phyloP scores from a whole-genome alignment of 2,888 invertebrate genomes.

The Epiblema foenella region DNA sequence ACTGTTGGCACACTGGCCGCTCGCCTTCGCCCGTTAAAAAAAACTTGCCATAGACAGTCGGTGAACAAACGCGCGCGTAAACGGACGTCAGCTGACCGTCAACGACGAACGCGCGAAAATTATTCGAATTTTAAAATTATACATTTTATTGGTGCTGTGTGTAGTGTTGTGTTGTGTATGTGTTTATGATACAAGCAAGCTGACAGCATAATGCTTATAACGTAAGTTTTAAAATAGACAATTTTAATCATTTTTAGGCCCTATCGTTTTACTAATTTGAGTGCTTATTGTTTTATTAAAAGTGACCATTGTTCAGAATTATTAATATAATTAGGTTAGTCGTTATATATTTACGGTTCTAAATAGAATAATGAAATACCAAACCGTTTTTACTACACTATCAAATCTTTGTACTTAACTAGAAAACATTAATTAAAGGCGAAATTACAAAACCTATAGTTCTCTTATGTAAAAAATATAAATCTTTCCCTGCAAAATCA shows the following conservation, averaged over 20 bases:
- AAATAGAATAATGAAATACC: background rate
- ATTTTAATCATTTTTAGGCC: background rate
- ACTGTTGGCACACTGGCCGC: slow-evolving; percentile 67
- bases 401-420: background rate
- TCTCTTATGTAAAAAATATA: too few relatives aligned
- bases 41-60: slow-evolving; percentile 65
- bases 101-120: slow-evolving; percentile 64
- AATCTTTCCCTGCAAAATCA: too few relatives aligned
- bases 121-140: slow-evolving; percentile 57
- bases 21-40: slow-evolving; percentile 59
- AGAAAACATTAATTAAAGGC: background rate
- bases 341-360: background rate
- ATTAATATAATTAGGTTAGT: background rate
- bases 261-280: background rate
- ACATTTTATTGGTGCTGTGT: slow-evolving; percentile 21
- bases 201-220: slow-evolving; percentile 77
- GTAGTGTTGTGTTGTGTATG: slow-evolving; percentile 71
- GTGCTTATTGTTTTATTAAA: too few relatives aligned
- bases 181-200: slow-evolving; percentile 74
- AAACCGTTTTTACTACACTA: background rate
- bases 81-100: slow-evolving; percentile 58
- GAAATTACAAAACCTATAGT: background rate
- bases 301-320: background rate
- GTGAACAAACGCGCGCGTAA: slow-evolving; percentile 65
- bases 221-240: slow-evolving; percentile 65